phyloP scores from a whole-genome alignment of 2,888 invertebrate species.

The Pogonocherus hispidulus region DNA sequence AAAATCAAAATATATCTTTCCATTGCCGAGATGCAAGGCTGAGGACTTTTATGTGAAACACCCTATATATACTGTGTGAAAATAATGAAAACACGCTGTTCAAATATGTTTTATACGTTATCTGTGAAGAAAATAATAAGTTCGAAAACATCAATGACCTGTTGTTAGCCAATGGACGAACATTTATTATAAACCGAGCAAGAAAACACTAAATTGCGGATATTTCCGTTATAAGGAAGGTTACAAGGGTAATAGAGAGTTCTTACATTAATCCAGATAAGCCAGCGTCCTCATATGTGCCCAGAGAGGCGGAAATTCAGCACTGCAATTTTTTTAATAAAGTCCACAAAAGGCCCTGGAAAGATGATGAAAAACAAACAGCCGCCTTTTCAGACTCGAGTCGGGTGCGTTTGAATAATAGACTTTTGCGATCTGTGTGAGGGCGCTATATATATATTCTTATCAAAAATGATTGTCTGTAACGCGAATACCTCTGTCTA shows the following conservation, averaged over 20 bases:
- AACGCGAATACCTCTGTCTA: constrained; percentile 16
- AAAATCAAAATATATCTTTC: too few relatives aligned
- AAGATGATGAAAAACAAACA: constrained; percentile 32
- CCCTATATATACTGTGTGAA: too few relatives aligned
- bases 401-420: constrained; percentile 28
- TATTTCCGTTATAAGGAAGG: too few relatives aligned
- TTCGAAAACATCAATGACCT: too few relatives aligned
- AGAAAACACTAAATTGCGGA: too few relatives aligned
- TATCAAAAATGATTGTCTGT: constrained; percentile 30
- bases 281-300: background rate
- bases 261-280: background rate
- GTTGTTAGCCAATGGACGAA: too few relatives aligned
- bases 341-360: constrained; percentile 6
- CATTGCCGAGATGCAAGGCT: too few relatives aligned
- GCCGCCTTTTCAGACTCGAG: constrained; percentile 27
- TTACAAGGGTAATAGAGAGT: background rate
- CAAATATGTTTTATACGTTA: too few relatives aligned
- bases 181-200: too few relatives aligned
- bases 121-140: too few relatives aligned
- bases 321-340: constrained; percentile 24
- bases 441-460: constrained; percentile 22
- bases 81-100: too few relatives aligned
- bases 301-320: constrained; percentile 2
- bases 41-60: too few relatives aligned
- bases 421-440: constrained; percentile 31